These are phyloP conservation scores for Cladopsammia gracilis DNA, from an alignment of 64 coral and sea anemone species.

Conservation along the genomic window DNA sequence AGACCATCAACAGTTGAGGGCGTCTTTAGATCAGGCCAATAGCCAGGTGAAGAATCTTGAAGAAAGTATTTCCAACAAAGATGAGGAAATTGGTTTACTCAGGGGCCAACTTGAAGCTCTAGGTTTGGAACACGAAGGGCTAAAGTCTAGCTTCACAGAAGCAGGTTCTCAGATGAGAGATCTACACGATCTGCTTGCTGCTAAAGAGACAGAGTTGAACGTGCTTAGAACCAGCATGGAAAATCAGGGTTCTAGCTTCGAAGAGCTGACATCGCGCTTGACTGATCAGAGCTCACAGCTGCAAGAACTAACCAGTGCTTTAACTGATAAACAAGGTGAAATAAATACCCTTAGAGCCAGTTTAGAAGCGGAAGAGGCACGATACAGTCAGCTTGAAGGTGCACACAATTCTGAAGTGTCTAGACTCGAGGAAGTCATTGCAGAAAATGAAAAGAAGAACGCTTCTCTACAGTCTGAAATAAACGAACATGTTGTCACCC, in stretches of 20 bases:
- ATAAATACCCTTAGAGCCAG: neutral
- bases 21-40: neutral
- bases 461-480: neutral
- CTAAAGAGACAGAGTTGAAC: conserved; percentile 36
- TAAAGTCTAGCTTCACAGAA: conserved; percentile 22
- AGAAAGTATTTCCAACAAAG: conserved; percentile 1
- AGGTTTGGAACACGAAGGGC: neutral
- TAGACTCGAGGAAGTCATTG: neutral
- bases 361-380: neutral
- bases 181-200: conserved; percentile 14
- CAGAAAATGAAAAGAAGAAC: conserved; percentile 11
- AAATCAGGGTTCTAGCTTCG: conserved; percentile 16
- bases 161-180: conserved; percentile 48
- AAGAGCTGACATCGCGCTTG: conserved; percentile 17
- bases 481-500: neutral
- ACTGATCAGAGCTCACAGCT: conserved; percentile 11
- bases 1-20: neutral
- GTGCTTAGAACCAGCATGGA: conserved; percentile 43
- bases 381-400: conserved; percentile 18
- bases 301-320: conserved; percentile 9
- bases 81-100: conserved; percentile 24
- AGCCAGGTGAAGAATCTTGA: conserved; percentile 23
- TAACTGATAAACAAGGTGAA: conserved; percentile 5
- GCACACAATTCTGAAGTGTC: neutral
- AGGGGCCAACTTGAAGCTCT: conserved; percentile 36